phyloP scores from a whole-genome alignment of 37 sponge, comb jelly and placozoan species.

The Axinella damicornis region DNA sequence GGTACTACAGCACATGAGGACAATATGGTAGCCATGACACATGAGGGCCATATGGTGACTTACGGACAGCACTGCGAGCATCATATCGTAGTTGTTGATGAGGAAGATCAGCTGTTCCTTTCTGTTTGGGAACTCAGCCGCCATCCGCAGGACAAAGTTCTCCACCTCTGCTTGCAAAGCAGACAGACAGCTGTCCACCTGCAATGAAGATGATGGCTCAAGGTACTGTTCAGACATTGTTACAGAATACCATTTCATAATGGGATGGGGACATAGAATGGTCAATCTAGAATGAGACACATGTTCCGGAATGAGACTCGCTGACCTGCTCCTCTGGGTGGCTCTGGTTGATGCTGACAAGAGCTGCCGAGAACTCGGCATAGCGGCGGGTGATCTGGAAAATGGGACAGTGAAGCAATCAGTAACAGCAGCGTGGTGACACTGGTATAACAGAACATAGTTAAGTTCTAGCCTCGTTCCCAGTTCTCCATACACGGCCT shows the following conservation, averaged over 20 bases:
- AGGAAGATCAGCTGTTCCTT: conserved; percentile 98
- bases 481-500: too few species aligned
- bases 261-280: background rate
- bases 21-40: background rate
- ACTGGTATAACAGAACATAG: too few species aligned
- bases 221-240: background rate
- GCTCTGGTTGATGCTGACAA: conserved; percentile 90
- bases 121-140: conserved; percentile 92
- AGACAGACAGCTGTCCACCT: conserved; percentile 78
- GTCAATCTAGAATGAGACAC: too few species aligned
- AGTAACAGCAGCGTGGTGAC: too few species aligned
- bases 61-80: conserved; percentile 90
- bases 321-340: conserved; percentile 90
- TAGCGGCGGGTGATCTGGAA: conserved; percentile 97
- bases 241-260: too few species aligned
- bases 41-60: background rate
- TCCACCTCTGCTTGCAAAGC: conserved; percentile 94
- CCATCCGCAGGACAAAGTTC: conserved; percentile 94
- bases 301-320: background rate
- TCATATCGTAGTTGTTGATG: conserved; percentile 99
- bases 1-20: too few species aligned
- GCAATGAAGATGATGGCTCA: background rate
- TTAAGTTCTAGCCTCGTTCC: too few species aligned
- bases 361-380: conserved; percentile 97
- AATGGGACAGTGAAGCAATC: background rate